Base-by-base conservation (phyloP, 2,113 vertebrate genomes). In the Neogale vison region DNA sequence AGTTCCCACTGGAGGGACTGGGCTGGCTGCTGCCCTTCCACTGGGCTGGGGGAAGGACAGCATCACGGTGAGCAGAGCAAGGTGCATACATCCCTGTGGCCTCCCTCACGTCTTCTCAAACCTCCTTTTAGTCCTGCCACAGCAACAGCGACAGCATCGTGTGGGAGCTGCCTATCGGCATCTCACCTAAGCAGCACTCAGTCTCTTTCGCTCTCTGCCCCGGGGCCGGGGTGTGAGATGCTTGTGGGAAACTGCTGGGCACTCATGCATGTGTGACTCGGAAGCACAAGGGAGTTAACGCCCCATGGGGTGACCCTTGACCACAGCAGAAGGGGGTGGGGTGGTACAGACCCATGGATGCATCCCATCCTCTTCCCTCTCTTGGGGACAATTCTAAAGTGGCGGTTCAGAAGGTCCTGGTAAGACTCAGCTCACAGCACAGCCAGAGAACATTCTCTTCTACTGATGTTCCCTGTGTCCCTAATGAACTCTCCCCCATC, bases 291-390 rank as follows among this genome's bases (percentile, higher is more conserved):
- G 9, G 18, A 24, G 50, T 15, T 12, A 7, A 12, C 4, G 7
- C 57, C 57, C 71, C n/a, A 4, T 3, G 14, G 4, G 17, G 36
- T 0, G 0, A 55, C n/a, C 29, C 20, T 6, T 2, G 65, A n/a
- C 57, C 76, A 24, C 36, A 7, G 39, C 21, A 1, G 12, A 23
- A 0, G 11, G 6, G 9, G 52, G 24, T 52, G 57, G 14, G 10
- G 9, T 20, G 21, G 34, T 36, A 69, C 1, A 36, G 15, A 72
- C n/a, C 81, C 21, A 24, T 9, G 14, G 50, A 26, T 11, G 34
- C 45, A 26, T 5, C 61, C 71, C 20, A 17, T 7, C n/a, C 31
- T 7, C 9, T 31, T 8, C n/a, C 39, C 31, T 23, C 29, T 36
- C 55, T 23, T 29, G 29, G 69, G 42, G 45, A 11, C 63, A 17